Percentiles rank a stretch among this genome's conserved stretches.
Conservation (phyloP, 2,888 invertebrate genomes). For the Drosophila percnosoma region DNA sequence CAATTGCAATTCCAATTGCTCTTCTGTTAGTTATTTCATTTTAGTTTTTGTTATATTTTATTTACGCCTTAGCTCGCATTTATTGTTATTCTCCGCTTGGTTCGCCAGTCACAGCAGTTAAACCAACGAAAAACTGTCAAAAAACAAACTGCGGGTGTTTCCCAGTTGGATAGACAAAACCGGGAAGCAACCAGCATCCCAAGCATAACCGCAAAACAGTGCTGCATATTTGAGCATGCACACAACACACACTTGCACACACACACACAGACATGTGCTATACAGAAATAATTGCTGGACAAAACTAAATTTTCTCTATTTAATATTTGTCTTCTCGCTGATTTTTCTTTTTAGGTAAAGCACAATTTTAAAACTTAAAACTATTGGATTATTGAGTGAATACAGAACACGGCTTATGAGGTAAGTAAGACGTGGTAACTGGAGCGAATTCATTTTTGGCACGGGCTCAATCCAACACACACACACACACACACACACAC, state of each 20-base stretch:
- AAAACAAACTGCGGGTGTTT: conserved; percentile 30
- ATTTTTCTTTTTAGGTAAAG: conserved; percentile 58
- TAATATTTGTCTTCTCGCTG: conserved; percentile 36
- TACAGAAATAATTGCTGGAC: conserved; percentile 45
- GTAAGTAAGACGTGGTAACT: conserved; percentile 72
- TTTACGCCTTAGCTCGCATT: conserved; percentile 23
- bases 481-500: not conserved
- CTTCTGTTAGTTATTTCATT: not conserved
- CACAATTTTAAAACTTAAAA: conserved; percentile 8
- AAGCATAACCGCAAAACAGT: conserved; percentile 26
- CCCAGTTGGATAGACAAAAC: conserved; percentile 16
- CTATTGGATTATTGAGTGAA: conserved; percentile 11
- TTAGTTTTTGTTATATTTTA: not conserved
- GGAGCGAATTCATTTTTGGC: conserved; percentile 57
- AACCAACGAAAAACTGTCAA: conserved; percentile 28
- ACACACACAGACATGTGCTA: conserved; percentile 4
- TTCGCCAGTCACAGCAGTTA: not conserved
- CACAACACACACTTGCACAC: conserved; percentile 4
- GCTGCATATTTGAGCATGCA: conserved; percentile 26
- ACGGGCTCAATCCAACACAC: conserved; percentile 49
- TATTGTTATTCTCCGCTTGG: conserved; percentile 17
- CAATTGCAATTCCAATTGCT: conserved; percentile 6
- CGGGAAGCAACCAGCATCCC: conserved; percentile 15
- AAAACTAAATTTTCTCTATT: conserved; percentile 38
- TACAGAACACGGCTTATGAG: conserved; percentile 11